Evolutionary conservation across 2,113 vertebrate species (phyloP).

Genomic region (Fregata magnificens): DNA sequence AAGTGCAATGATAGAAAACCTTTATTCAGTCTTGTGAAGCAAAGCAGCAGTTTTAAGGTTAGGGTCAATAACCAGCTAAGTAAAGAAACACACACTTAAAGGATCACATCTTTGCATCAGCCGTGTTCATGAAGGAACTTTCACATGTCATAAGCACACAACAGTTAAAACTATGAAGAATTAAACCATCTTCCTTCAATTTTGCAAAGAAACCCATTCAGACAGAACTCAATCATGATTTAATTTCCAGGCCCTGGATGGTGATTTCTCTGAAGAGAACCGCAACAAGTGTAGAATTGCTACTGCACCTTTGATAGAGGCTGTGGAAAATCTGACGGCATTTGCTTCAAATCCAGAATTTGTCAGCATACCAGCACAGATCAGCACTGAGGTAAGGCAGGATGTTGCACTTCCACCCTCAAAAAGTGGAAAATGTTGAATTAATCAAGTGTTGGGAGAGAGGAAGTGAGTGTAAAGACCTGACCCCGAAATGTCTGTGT

Average conservation of each 20-base stretch:
- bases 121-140: background rate
- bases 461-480: background rate
- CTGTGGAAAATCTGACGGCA: slow-evolving; percentile 93
- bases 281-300: slow-evolving; percentile 90
- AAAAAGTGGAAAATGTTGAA: background rate
- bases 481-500: background rate
- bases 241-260: slow-evolving; percentile 85
- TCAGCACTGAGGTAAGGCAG: slow-evolving; percentile 90
- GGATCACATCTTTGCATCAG: background rate
- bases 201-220: background rate
- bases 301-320: slow-evolving; percentile 90
- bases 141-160: background rate
- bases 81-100: background rate
- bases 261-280: slow-evolving; percentile 97
- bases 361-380: slow-evolving; percentile 95
- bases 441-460: background rate
- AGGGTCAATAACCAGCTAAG: background rate
- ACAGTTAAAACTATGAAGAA: background rate
- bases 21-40: background rate
- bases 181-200: background rate
- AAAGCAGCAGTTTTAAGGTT: background rate
- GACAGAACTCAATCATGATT: background rate
- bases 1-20: background rate
- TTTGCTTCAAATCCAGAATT: slow-evolving; percentile 98
- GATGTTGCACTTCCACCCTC: background rate